Evolutionary conservation across 2,797 vertebrate genomes (phyloP), one percentile per base, ranked within the genome.

Genomic region (Anas georgica): DNA sequence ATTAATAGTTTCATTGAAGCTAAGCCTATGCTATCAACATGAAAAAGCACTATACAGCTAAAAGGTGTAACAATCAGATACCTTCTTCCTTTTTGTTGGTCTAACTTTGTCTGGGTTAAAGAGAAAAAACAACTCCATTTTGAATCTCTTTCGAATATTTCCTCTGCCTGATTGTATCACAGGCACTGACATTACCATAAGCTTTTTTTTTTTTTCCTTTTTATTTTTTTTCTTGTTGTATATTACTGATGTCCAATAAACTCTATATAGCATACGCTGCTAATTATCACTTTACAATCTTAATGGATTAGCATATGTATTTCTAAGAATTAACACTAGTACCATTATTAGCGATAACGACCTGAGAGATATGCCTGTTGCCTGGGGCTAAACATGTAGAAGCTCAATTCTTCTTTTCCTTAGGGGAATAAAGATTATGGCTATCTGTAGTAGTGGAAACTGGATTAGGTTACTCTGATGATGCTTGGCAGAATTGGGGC

Each of bases 221-320:
- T 41, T 35, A 35, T 35, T 45, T 60, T 55, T 56, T 55, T 56
- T 69, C 25, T 35, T 2, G 46, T 20, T n/a, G 4, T 26, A 31
- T 29, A 23, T 26, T 75, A 70, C 15, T 20, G 17, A 60, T 56
- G 10, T 37, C 33, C 41, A 75, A 80, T 54, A 93, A 83, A 46
- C 25, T 45, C 6, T 16, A 0, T 43, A 54, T 59, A 58, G 29
- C 4, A 64, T 18, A 66, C 0, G 2, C 29, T 66, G 29, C n/a
- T n/a, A 85, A 45, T 68, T 64, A 74, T 68, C 0, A 50, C 26
- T 87, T 75, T 67, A 26, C 33, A 81, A 5, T 52, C 15, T 78
- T 59, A 58, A 5, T 62, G 25, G 31, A 79, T 80, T 83, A 68
- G 46, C 17, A 76, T 20, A 62, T 0, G 1, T 2, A 35, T 31